Conservation (phyloP, 1,140 invertebrate genomes). For the Zaprionus gabonicus region DNA sequence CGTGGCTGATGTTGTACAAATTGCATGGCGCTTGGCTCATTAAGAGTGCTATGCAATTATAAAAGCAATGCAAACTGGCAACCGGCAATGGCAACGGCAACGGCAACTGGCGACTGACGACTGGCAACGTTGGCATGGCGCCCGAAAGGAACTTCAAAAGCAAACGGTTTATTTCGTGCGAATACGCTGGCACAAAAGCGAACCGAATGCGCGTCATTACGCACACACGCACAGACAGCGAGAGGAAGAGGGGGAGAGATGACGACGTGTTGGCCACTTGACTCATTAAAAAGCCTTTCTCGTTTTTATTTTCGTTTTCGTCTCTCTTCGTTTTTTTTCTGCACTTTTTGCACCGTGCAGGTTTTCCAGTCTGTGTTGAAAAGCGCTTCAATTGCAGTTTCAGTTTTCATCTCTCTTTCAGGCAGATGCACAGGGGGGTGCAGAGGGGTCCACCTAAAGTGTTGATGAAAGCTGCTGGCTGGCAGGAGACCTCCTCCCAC, state of each 20-base stretch:
- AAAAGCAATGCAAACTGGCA: constrained; percentile 70
- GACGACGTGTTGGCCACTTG: constrained; percentile 76
- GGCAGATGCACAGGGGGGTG: background rate
- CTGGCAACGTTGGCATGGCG: constrained; percentile 60
- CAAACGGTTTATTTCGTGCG: constrained; percentile 78
- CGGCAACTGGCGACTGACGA: constrained; percentile 21
- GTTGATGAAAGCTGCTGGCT: constrained; percentile 65
- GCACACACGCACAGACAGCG: constrained; percentile 21
- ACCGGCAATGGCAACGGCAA: constrained; percentile 43
- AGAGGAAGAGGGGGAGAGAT: constrained; percentile 10
- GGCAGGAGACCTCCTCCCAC: background rate
- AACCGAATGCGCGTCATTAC: constrained; percentile 71
- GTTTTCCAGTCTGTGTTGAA: constrained; percentile 40
- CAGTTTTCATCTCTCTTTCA: constrained; percentile 72
- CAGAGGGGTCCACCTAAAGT: constrained; percentile 39
- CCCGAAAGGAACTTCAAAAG: constrained; percentile 51
- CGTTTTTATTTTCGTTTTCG: constrained; percentile 30
- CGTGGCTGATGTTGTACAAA: constrained; percentile 56
- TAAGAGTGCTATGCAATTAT: constrained; percentile 77
- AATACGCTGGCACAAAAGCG: constrained; percentile 71
- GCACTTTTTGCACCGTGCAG: constrained; percentile 30
- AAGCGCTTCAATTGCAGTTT: constrained; percentile 80
- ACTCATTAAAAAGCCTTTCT: constrained; percentile 71
- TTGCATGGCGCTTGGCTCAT: constrained; percentile 77
- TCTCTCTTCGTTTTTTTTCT: constrained; percentile 4